Percentiles rank a stretch among this genome's conserved stretches.
Conservation (phyloP, 2,888 invertebrate species). For the Pristionchus japonicus region DNA sequence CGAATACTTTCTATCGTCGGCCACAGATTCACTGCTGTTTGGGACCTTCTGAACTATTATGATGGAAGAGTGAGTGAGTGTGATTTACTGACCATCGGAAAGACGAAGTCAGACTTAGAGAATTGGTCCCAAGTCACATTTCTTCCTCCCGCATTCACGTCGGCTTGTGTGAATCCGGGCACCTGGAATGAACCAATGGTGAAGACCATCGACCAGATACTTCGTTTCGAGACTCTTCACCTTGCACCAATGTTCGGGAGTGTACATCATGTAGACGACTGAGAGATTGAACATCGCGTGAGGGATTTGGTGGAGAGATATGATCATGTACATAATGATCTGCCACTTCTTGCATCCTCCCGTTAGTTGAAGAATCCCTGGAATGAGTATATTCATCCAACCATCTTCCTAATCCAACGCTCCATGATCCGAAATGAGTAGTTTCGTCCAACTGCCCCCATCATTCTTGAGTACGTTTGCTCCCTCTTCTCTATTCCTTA, state of each 20-base stretch:
- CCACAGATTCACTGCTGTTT: background rate
- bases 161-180: slow-evolving; percentile 64
- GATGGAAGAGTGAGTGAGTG: background rate
- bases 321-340: slow-evolving; percentile 71
- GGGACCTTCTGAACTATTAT: background rate
- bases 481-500: slow-evolving; percentile 8
- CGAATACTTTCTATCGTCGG: slow-evolving; percentile 54
- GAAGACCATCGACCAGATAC: background rate
- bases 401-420: too few relatives aligned
- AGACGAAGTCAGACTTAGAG: slow-evolving; percentile 66
- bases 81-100: slow-evolving; percentile 55
- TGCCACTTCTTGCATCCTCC: slow-evolving; percentile 75
- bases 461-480: background rate
- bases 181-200: slow-evolving; percentile 59
- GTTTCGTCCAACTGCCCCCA: too few relatives aligned
- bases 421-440: background rate
- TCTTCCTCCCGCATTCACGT: slow-evolving; percentile 61
- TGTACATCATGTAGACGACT: slow-evolving; percentile 75
- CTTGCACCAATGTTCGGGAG: slow-evolving; percentile 75
- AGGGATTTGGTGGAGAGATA: slow-evolving; percentile 73
- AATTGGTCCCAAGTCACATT: slow-evolving; percentile 72
- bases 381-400: background rate
- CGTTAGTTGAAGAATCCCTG: slow-evolving; percentile 73
- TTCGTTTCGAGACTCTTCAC: slow-evolving; percentile 35
- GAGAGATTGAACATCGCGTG: slow-evolving; percentile 75